phyloP scores from a whole-genome alignment of 1,140 invertebrate species.

The Drosophila pseudoananassae region DNA sequence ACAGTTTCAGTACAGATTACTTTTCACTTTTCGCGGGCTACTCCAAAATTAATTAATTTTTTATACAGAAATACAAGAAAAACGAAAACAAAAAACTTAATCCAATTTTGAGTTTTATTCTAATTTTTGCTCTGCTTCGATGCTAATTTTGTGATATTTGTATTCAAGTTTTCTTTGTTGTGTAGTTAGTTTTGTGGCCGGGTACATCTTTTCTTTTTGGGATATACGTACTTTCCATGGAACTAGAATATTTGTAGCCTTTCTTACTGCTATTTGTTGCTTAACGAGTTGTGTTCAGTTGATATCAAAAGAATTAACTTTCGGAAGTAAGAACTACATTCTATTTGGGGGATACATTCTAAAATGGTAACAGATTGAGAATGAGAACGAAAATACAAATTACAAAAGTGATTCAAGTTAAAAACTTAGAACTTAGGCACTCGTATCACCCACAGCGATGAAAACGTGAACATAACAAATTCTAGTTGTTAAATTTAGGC shows the following conservation, averaged over 20 bases:
- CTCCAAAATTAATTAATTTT: conserved; percentile 45
- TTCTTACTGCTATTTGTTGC: conserved; percentile 69
- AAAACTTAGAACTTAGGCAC: conserved; percentile 77
- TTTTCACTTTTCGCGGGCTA: conserved; percentile 52
- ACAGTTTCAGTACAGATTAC: conserved; percentile 20
- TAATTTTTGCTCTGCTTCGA: conserved; percentile 72
- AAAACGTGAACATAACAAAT: conserved; percentile 72
- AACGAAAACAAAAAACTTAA: conserved; percentile 51
- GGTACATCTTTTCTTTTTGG: conserved; percentile 16
- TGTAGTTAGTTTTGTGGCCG: conserved; percentile 23
- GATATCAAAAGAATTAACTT: conserved; percentile 66
- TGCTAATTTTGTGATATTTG: conserved; percentile 82
- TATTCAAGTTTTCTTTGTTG: conserved; percentile 55
- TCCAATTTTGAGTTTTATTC: conserved; percentile 77
- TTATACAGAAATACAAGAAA: conserved; percentile 50
- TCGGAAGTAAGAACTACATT: conserved; percentile 32
- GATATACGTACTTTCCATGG: conserved; percentile 20
- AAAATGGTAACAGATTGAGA: conserved; percentile 17
- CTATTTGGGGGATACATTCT: conserved; percentile 21
- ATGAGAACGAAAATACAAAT: conserved; percentile 70
- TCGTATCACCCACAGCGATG: conserved; percentile 61
- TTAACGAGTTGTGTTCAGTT: conserved; percentile 75
- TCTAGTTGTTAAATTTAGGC: conserved; percentile 69
- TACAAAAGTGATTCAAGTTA: conserved; percentile 78
- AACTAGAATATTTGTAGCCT: conserved; percentile 45